These are phyloP conservation scores for Nymphalis urticae DNA, from an alignment of 2,888 invertebrate species.

Conservation along the genomic window DNA sequence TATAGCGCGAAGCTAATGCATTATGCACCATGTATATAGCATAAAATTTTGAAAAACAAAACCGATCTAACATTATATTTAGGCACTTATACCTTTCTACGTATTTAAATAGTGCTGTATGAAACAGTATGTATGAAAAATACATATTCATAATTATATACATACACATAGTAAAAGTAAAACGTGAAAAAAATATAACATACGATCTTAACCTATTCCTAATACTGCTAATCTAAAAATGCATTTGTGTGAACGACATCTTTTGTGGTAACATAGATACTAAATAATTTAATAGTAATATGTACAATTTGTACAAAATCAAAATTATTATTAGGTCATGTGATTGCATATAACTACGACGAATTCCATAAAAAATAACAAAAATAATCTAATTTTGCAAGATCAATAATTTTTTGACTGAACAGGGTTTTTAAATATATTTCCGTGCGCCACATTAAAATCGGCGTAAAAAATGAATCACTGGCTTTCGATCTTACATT, in stretches of 20 bases:
- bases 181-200: neutral
- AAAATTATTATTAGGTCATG: slow-evolving; percentile 23
- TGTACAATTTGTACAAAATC: slow-evolving; percentile 45
- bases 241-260: slow-evolving; percentile 43
- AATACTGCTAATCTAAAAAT: slow-evolving; percentile 43
- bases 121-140: neutral
- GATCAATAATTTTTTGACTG: neutral
- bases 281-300: slow-evolving; percentile 32
- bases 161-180: slow-evolving; percentile 2
- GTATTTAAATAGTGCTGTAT: slow-evolving; percentile 2
- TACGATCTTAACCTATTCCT: slow-evolving; percentile 33
- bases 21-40: neutral
- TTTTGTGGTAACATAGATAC: slow-evolving; percentile 39
- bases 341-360: slow-evolving; percentile 8
- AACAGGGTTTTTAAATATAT: neutral
- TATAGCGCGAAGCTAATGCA: no score
- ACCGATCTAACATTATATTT: neutral
- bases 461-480: neutral
- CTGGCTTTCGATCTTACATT: neutral
- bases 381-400: neutral
- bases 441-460: no score
- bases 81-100: neutral
- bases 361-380: neutral
- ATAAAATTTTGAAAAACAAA: neutral
- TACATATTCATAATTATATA: neutral